Percentiles rank a stretch among this genome's conserved stretches.
These are phyloP conservation scores for Calosoma granatense DNA, from an alignment of 1,140 invertebrate species.

Conservation along the genomic window DNA sequence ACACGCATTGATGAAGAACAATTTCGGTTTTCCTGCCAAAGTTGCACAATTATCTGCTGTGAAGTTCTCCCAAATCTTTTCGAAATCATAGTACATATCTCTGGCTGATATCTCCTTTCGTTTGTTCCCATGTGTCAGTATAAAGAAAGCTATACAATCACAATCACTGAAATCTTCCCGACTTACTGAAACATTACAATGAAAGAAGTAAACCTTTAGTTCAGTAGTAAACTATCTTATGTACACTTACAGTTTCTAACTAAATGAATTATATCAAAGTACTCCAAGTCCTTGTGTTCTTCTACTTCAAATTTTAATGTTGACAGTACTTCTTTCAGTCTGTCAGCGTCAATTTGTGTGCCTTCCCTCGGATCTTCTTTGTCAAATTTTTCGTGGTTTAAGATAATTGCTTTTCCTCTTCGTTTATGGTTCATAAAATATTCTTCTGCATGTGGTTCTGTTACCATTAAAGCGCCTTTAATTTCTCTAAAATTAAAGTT, in stretches of 20 bases:
- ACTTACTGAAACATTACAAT: not conserved
- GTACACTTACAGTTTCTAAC: conserved; percentile 52
- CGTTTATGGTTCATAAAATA: conserved; percentile 83
- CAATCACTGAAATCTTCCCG: conserved; percentile 41
- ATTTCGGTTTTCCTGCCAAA: conserved; percentile 74
- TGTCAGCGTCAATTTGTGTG: conserved; percentile 63
- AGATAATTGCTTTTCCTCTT: conserved; percentile 80
- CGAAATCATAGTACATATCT: conserved; percentile 40
- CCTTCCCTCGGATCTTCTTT: conserved; percentile 52
- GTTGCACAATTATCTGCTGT: conserved; percentile 47
- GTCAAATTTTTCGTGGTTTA: conserved; percentile 74
- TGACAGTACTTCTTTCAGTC: conserved; percentile 53
- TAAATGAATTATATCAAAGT: conserved; percentile 52
- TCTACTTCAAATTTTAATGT: conserved; percentile 65
- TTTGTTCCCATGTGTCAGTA: conserved; percentile 52
- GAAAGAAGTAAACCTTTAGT: not conserved
- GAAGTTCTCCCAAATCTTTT: conserved; percentile 49
- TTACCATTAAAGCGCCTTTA: not conserved
- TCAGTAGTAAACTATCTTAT: conserved; percentile 27
- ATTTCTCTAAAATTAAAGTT: too few relatives aligned
- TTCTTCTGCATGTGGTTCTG: conserved; percentile 21
- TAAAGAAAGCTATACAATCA: conserved; percentile 50
- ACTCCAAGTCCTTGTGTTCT: conserved; percentile 48
- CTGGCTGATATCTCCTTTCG: conserved; percentile 43
- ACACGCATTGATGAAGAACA: conserved; percentile 90